Conservation (phyloP, 2,888 invertebrate genomes). For the Chydorus sphaericus region DNA sequence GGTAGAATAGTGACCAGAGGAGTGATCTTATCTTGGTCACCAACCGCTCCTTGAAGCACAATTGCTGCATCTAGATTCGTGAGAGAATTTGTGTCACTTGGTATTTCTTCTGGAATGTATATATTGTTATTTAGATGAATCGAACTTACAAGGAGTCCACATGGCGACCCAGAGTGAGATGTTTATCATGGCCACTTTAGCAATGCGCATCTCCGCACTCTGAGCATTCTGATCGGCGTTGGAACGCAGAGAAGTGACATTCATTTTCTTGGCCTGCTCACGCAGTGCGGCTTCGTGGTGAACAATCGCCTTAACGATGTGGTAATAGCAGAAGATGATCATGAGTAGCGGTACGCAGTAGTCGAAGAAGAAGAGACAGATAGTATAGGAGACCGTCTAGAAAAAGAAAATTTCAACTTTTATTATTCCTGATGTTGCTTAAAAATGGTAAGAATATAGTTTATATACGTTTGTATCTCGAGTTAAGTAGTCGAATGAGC, state of each 20-base stretch:
- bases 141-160: slow-evolving; percentile 30
- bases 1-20: slow-evolving; percentile 26
- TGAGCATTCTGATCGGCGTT: slow-evolving; percentile 48
- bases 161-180: slow-evolving; percentile 30
- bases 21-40: slow-evolving; percentile 22
- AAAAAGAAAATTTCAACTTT: too few species aligned
- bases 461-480: slow-evolving; percentile 27
- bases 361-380: slow-evolving; percentile 31
- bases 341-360: slow-evolving; percentile 36
- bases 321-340: slow-evolving; percentile 44
- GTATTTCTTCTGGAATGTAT: too few species aligned
- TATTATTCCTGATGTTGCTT: too few species aligned
- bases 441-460: too few species aligned
- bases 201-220: slow-evolving; percentile 72
- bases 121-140: too few species aligned
- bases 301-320: slow-evolving; percentile 56
- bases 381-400: background rate
- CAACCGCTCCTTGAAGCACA: slow-evolving; percentile 23
- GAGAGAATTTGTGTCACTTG: too few species aligned
- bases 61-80: slow-evolving; percentile 22
- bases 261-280: slow-evolving; percentile 88
- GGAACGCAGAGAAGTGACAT: slow-evolving; percentile 70
- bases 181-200: slow-evolving; percentile 42
- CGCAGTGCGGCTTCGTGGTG: slow-evolving; percentile 74
- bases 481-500: slow-evolving; percentile 37